phyloP scores from a whole-genome alignment of 2,797 vertebrate species.

The Melanotaenia maccullochi region DNA sequence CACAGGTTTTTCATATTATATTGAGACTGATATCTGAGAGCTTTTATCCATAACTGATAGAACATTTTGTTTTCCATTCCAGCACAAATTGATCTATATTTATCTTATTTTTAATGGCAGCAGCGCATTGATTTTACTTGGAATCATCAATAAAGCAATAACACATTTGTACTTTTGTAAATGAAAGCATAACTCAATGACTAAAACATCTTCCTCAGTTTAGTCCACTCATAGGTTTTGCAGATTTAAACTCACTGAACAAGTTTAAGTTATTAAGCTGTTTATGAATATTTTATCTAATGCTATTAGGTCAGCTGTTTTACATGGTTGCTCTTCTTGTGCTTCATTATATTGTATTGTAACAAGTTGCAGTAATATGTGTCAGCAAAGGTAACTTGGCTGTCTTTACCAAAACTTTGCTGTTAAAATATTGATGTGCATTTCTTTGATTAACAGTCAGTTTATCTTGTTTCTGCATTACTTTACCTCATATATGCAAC shows the following conservation, averaged over 20 bases:
- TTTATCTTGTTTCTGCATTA: neutral
- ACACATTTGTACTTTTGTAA: neutral
- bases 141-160: conserved; percentile 13
- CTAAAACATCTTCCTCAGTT: neutral
- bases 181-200: conserved; percentile 2
- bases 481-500: neutral
- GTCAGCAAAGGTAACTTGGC: neutral
- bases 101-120: conserved; percentile 29
- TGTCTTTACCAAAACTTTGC: conserved; percentile 2
- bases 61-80: conserved; percentile 30
- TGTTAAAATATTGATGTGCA: neutral
- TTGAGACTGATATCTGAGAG: conserved; percentile 9
- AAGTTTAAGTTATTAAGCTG: neutral
- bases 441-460: neutral
- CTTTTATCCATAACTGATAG: conserved; percentile 37
- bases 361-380: neutral
- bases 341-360: neutral
- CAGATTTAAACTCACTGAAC: neutral
- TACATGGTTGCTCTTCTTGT: neutral
- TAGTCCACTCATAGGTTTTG: neutral
- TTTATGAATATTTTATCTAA: neutral
- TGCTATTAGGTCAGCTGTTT: neutral
- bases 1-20: neutral
- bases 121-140: conserved; percentile 23
- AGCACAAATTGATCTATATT: conserved; percentile 29